phyloP scores from a whole-genome alignment of 2,797 vertebrate genomes.

The Sebastolobus alascanus region DNA sequence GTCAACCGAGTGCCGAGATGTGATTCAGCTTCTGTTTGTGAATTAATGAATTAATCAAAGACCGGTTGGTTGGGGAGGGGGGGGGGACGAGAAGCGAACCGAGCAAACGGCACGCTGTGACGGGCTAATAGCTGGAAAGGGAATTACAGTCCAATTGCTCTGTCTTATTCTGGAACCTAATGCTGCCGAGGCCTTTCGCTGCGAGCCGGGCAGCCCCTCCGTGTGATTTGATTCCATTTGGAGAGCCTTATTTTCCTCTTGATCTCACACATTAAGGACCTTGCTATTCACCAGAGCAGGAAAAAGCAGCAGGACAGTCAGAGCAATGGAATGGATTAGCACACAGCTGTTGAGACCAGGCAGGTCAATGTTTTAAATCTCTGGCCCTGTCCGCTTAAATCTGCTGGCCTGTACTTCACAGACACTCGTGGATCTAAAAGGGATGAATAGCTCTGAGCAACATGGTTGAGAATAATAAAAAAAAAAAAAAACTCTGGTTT shows the following conservation, averaged over 20 bases:
- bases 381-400: conserved; percentile 73
- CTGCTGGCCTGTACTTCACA: conserved; percentile 68
- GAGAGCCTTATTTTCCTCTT: conserved; percentile 85
- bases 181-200: conserved; percentile 74
- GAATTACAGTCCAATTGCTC: conserved; percentile 85
- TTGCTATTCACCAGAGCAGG: conserved; percentile 77
- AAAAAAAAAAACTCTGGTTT: conserved; percentile 27
- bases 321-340: conserved; percentile 77
- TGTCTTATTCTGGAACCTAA: conserved; percentile 80
- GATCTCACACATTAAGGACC: conserved; percentile 83
- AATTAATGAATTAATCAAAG: conserved; percentile 87
- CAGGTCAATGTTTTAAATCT: conserved; percentile 80
- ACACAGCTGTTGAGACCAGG: conserved; percentile 74
- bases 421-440: conserved; percentile 57
- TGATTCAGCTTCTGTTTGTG: conserved; percentile 80
- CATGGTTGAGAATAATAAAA: conserved; percentile 27
- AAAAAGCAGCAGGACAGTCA: conserved; percentile 65
- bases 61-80: conserved; percentile 46
- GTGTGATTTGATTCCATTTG: conserved; percentile 85
- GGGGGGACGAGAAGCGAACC: conserved; percentile 65
- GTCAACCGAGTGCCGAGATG: conserved; percentile 68
- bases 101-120: conserved; percentile 72
- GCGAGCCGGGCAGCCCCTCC: conserved; percentile 69
- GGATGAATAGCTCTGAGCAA: conserved; percentile 56
- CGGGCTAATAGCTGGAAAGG: conserved; percentile 82